These are phyloP conservation scores for Urocynchramus pylzowi DNA, from an alignment of 2,113 vertebrate species.

Conservation along the genomic window DNA sequence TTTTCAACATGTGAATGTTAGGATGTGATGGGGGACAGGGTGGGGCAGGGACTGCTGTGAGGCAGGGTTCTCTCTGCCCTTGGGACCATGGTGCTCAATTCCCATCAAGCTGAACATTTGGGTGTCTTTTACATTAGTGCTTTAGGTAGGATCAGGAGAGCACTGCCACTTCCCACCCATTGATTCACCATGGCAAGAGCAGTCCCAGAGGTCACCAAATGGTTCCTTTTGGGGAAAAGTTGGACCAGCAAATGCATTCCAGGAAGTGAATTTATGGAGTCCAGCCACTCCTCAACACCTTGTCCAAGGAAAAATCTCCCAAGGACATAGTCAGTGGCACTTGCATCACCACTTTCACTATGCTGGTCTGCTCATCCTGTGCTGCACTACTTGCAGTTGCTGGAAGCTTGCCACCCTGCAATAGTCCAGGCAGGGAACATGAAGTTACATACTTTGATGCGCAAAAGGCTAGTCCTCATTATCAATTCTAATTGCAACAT, in stretches of 20 bases:
- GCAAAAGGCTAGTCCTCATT: neutral
- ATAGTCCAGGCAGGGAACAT: neutral
- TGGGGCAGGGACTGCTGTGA: rapidly evolving
- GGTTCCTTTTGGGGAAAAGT: neutral
- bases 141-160: neutral
- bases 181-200: neutral
- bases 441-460: neutral
- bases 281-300: neutral
- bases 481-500: neutral
- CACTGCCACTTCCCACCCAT: neutral
- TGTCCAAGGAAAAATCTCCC: neutral
- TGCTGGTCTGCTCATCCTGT: neutral
- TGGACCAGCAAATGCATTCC: neutral
- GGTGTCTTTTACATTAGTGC: neutral
- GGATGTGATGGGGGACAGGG: neutral
- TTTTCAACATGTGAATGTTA: rapidly evolving
- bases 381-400: neutral
- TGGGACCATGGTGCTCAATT: rapidly evolving
- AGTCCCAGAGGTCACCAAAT: neutral
- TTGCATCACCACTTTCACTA: neutral
- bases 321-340: neutral
- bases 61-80: neutral
- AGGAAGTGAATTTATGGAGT: neutral
- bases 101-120: neutral
- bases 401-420: neutral